Percentiles rank a stretch among this genome's conserved stretches.
Evolutionary conservation across 2,113 vertebrate genomes (phyloP).

Genomic region (rat (Rattus norvegicus)): DNA sequence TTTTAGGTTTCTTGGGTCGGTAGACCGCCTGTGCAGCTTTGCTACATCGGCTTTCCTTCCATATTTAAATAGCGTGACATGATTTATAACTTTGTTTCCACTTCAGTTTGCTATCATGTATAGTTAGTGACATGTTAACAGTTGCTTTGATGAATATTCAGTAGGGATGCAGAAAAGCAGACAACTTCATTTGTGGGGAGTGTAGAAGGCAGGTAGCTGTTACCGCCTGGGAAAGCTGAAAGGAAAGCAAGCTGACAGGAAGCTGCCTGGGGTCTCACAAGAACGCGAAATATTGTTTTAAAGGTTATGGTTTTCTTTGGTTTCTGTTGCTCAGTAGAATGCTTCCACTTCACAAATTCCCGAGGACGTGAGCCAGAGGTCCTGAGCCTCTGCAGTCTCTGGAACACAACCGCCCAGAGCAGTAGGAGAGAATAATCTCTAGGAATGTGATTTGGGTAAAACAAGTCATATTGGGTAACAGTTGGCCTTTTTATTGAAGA

Average conservation of each 20-base stretch:
- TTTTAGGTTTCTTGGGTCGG: background rate
- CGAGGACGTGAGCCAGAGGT: background rate
- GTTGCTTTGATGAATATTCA: slow-evolving; percentile 20
- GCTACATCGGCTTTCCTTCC: slow-evolving; percentile 33
- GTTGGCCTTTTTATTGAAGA: slow-evolving; percentile 38
- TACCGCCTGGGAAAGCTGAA: slow-evolving; percentile 15
- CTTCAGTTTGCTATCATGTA: background rate
- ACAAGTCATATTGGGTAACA: background rate
- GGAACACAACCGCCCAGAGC: background rate
- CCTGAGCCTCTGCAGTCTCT: too few relatives aligned
- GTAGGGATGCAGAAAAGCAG: background rate
- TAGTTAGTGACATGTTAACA: slow-evolving; percentile 21
- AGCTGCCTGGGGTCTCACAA: background rate
- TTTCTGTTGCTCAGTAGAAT: background rate
- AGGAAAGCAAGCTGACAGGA: background rate
- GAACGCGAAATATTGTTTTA: background rate
- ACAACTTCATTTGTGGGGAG: background rate
- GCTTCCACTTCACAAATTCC: background rate
- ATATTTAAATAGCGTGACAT: background rate
- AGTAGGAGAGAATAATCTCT: slow-evolving; percentile 40
- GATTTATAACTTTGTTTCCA: slow-evolving; percentile 47
- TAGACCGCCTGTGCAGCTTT: background rate
- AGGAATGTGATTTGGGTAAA: slow-evolving; percentile 10
- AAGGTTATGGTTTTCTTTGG: background rate
- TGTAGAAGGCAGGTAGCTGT: background rate